These are phyloP conservation scores for Amphiduros pacificus DNA, from an alignment of 2,888 invertebrate species.

Conservation along the genomic window DNA sequence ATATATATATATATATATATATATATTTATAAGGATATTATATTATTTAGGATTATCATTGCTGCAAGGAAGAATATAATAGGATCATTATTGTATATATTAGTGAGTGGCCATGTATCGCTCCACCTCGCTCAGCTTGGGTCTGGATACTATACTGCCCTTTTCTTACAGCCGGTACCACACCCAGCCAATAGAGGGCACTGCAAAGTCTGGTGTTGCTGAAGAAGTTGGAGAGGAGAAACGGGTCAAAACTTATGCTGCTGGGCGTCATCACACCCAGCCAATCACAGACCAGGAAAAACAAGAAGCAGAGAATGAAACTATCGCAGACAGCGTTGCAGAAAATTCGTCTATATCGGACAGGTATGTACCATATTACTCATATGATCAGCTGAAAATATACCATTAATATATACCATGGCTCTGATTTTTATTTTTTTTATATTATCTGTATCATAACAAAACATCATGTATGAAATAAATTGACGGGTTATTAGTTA, in stretches of 20 bases:
- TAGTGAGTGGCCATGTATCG: too few species aligned
- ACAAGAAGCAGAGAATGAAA: slow-evolving; percentile 8
- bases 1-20: background rate
- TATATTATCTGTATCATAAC: too few species aligned
- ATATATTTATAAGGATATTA: background rate
- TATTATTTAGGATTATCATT: background rate
- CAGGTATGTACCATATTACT: too few species aligned
- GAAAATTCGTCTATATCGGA: slow-evolving; percentile 10
- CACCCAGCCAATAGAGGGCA: slow-evolving; percentile 18
- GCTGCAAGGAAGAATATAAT: too few species aligned
- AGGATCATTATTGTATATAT: too few species aligned
- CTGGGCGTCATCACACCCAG: slow-evolving; percentile 22
- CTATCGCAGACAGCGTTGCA: slow-evolving; percentile 3
- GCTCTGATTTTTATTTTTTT: too few species aligned
- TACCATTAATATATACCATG: too few species aligned
- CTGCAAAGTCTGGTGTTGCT: background rate
- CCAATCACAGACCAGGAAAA: slow-evolving; percentile 22
- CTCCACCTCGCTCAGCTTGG: too few species aligned
- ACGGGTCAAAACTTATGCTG: background rate
- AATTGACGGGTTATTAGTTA: too few species aligned
- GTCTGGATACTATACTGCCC: too few species aligned
- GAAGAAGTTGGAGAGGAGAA: background rate
- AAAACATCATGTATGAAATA: too few species aligned
- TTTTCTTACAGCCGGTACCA: slow-evolving; percentile 10
- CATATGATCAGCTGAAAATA: too few species aligned